Conservation (phyloP, 2,888 invertebrate species). For the Megalurothrips usitatus region DNA sequence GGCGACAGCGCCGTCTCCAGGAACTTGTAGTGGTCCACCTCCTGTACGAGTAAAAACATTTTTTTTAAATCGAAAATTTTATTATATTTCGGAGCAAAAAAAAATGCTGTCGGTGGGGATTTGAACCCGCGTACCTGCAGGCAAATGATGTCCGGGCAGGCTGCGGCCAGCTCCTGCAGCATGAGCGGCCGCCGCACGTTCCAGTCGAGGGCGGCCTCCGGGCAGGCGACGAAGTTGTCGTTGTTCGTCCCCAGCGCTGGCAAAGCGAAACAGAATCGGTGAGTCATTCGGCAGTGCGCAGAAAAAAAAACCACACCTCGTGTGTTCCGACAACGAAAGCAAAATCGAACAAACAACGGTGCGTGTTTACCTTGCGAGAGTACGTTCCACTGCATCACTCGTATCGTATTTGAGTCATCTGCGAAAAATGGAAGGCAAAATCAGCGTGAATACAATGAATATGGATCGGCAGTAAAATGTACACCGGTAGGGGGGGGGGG, state of each 20-base stretch:
- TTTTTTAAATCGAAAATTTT: too few relatives aligned
- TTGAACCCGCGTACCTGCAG: constrained; percentile 55
- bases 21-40: constrained; percentile 71
- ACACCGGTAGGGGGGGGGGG: too few relatives aligned
- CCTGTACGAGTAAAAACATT: too few relatives aligned
- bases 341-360: constrained; percentile 10
- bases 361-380: constrained; percentile 59
- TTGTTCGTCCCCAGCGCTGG: constrained; percentile 65
- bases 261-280: constrained; percentile 34
- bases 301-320: too few relatives aligned
- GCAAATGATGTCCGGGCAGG: constrained; percentile 66
- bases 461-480: too few relatives aligned
- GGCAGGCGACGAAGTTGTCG: constrained; percentile 68
- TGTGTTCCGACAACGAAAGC: too few relatives aligned
- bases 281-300: background rate
- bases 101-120: constrained; percentile 31
- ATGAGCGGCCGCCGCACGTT: constrained; percentile 60
- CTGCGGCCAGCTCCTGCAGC: constrained; percentile 64
- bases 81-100: too few relatives aligned
- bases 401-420: constrained; percentile 42
- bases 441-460: background rate
- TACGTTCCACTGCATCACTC: constrained; percentile 67
- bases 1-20: constrained; percentile 57
- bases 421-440: background rate
- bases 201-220: constrained; percentile 66